These are phyloP conservation scores for Phrynocephalus versicolor DNA, from an alignment of 2,113 vertebrate species.

Conservation along the genomic window DNA sequence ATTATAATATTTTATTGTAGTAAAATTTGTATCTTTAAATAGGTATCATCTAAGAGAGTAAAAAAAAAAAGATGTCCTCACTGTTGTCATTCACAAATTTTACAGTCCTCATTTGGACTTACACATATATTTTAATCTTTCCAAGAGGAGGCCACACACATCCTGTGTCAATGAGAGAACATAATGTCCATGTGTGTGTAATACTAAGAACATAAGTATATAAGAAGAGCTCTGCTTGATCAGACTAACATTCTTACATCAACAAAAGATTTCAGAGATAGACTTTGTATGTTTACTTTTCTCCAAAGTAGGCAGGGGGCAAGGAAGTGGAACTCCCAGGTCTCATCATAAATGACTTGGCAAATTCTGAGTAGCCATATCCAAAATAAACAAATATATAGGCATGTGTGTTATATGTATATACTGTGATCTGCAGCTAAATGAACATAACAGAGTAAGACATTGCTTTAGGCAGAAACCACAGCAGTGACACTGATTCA, in stretches of 20 bases:
- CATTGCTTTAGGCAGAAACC: not conserved
- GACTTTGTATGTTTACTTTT: slow-evolving; percentile 1
- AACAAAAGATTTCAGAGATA: not conserved
- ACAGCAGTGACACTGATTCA: not conserved
- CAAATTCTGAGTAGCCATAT: slow-evolving; percentile 10
- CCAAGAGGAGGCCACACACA: not conserved
- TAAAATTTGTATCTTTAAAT: not conserved
- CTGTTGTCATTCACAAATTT: not conserved
- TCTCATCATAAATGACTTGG: slow-evolving; percentile 15
- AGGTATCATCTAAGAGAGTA: not conserved
- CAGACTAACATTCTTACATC: slow-evolving; percentile 1
- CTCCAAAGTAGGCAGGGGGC: not conserved
- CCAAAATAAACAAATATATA: slow-evolving; percentile 19
- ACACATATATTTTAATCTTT: not conserved
- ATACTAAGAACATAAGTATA: not conserved
- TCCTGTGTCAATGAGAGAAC: not conserved
- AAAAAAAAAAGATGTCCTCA: not conserved
- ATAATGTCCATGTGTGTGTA: not conserved
- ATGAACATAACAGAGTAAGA: slow-evolving; percentile 9
- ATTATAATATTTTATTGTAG: not conserved
- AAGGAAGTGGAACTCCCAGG: slow-evolving; percentile 7
- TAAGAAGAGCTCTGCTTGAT: not conserved
- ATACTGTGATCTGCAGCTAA: not conserved
- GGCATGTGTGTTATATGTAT: not conserved
- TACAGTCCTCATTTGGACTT: not conserved